Evolutionary conservation across 2,113 vertebrate genomes (phyloP).

Genomic region (Echinops telfairi): DNA sequence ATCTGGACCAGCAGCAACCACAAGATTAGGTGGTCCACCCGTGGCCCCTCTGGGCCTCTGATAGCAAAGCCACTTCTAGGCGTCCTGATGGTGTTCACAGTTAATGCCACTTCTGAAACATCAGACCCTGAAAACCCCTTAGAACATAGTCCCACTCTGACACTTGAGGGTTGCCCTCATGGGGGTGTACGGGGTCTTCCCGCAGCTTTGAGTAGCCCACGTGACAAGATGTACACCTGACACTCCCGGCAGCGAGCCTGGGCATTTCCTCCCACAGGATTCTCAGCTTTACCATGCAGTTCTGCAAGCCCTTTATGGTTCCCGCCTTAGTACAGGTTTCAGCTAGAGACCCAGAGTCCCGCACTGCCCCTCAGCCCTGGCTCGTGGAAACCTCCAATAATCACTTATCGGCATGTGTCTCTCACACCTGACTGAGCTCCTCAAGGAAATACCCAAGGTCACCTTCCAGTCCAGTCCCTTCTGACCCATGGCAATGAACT

Average conservation of each 20-base stretch:
- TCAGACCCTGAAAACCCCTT: not conserved
- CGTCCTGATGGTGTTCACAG: not conserved
- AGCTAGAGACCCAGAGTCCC: not conserved
- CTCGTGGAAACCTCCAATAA: not conserved
- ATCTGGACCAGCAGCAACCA: not conserved
- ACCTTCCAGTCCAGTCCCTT: not conserved
- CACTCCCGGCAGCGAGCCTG: conserved; percentile 24
- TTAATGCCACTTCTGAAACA: not conserved
- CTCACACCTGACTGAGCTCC: not conserved
- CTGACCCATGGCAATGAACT: not conserved
- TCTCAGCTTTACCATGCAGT: conserved; percentile 52
- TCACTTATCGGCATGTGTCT: not conserved
- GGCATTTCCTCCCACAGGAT: conserved; percentile 49
- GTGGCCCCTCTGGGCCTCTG: not conserved
- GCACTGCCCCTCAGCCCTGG: not conserved
- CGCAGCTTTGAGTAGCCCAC: not conserved
- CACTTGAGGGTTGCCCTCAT: not conserved
- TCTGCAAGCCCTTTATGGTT: not conserved
- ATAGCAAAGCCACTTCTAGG: not conserved
- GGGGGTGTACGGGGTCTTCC: not conserved
- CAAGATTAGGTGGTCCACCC: not conserved
- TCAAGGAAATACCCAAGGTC: not conserved
- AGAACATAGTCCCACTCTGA: not conserved
- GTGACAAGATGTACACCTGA: not conserved
- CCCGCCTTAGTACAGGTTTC: not conserved